Percentiles rank a stretch among this genome's conserved stretches.
phyloP scores from a whole-genome alignment of 2,113 vertebrate genomes.

The Lepisosteus osseus region DNA sequence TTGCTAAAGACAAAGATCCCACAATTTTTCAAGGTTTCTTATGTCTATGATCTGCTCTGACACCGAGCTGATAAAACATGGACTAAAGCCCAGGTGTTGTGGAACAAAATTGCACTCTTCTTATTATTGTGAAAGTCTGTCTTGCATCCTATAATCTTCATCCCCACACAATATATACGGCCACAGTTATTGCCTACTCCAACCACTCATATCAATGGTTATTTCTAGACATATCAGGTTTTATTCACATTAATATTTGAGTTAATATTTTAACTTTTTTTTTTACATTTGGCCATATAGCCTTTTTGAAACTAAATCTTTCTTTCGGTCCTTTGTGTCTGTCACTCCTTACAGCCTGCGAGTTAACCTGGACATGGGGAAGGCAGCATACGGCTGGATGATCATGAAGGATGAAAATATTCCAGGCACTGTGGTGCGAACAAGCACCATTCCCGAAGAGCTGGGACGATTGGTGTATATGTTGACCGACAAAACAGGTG shows the following conservation, averaged over 20 bases:
- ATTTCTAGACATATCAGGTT: too few relatives aligned
- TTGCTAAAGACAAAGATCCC: too few relatives aligned
- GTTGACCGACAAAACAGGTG: conserved; percentile 96
- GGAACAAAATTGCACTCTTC: too few relatives aligned
- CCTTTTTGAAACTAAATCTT: not conserved
- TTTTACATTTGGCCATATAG: not conserved
- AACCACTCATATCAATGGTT: too few relatives aligned
- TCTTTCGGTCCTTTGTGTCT: conserved; percentile 26
- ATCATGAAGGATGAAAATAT: conserved; percentile 96
- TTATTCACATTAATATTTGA: conserved; percentile 1
- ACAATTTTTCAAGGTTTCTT: too few relatives aligned
- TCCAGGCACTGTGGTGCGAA: conserved; percentile 91
- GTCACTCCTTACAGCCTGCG: conserved; percentile 69
- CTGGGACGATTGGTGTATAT: conserved; percentile 91
- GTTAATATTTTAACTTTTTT: conserved; percentile 15
- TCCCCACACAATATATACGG: too few relatives aligned
- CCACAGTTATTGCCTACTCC: too few relatives aligned
- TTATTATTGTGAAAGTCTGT: too few relatives aligned
- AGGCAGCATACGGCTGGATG: conserved; percentile 96
- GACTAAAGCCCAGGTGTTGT: too few relatives aligned
- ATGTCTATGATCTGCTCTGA: too few relatives aligned
- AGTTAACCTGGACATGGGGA: conserved; percentile 98
- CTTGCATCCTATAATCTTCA: too few relatives aligned
- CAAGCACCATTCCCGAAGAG: conserved; percentile 97
- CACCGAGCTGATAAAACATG: too few relatives aligned